Conservation (phyloP, 2,888 invertebrate genomes). For the Tipula lateralis region DNA sequence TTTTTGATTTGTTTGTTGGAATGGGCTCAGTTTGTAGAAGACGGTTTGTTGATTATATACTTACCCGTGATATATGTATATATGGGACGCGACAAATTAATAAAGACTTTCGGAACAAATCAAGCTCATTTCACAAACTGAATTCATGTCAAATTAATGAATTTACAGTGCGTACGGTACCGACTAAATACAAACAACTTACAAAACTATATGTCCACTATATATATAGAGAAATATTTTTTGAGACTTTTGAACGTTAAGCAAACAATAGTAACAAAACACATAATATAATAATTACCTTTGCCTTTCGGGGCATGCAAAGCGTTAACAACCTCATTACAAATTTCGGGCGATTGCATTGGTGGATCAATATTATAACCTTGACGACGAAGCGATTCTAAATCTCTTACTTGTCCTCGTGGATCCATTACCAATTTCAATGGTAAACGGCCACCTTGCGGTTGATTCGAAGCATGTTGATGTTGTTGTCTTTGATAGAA, state of each 20-base stretch:
- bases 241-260: constrained; percentile 12
- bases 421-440: constrained; percentile 74
- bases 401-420: constrained; percentile 65
- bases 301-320: constrained; percentile 73
- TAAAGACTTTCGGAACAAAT: neutral
- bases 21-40: too few relatives aligned
- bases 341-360: constrained; percentile 66
- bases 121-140: neutral
- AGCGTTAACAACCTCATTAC: constrained; percentile 73
- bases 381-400: constrained; percentile 59
- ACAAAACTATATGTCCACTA: neutral
- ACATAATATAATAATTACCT: constrained; percentile 54
- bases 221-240: constrained; percentile 30
- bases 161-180: neutral
- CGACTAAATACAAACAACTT: neutral
- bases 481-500: constrained; percentile 34
- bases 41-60: neutral
- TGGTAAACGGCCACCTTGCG: constrained; percentile 49
- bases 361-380: constrained; percentile 60
- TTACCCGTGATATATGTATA: neutral
- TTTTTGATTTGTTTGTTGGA: too few relatives aligned
- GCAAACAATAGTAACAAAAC: neutral
- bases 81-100: neutral
- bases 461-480: constrained; percentile 27
- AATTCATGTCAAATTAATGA: neutral